Conservation (phyloP, 2,888 invertebrate species). For the Litoditis marina region DNA sequence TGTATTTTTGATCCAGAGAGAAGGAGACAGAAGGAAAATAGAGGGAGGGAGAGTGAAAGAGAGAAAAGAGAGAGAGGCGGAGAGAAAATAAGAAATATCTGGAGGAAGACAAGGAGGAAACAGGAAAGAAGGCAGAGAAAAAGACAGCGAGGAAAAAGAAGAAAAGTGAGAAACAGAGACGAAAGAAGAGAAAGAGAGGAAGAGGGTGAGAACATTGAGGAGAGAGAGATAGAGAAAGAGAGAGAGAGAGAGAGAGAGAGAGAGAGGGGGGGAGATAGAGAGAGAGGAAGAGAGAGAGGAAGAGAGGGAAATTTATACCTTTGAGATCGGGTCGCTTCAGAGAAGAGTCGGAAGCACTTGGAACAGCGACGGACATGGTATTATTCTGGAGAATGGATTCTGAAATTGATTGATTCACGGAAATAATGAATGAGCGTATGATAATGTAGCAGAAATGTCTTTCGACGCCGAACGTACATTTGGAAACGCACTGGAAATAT, state of each 20-base stretch:
- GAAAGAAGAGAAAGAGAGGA: neutral
- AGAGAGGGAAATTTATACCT: neutral
- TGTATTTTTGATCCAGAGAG: neutral
- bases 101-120: neutral
- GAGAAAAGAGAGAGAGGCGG: neutral
- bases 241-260: slow-evolving; percentile 1
- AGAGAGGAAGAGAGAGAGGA: neutral
- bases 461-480: no score
- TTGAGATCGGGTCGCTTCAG: no score
- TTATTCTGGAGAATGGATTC: neutral
- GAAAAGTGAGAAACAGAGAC: neutral
- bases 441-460: no score
- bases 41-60: neutral
- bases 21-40: neutral
- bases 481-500: neutral
- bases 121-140: neutral
- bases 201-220: neutral
- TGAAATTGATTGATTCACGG: neutral
- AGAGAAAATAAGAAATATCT: no score
- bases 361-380: neutral
- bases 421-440: no score
- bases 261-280: neutral
- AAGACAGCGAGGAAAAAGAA: neutral
- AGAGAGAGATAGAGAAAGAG: neutral
- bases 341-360: neutral